Base-by-base conservation (phyloP, 2,888 invertebrate species). In the Orthosia gothica region DNA sequence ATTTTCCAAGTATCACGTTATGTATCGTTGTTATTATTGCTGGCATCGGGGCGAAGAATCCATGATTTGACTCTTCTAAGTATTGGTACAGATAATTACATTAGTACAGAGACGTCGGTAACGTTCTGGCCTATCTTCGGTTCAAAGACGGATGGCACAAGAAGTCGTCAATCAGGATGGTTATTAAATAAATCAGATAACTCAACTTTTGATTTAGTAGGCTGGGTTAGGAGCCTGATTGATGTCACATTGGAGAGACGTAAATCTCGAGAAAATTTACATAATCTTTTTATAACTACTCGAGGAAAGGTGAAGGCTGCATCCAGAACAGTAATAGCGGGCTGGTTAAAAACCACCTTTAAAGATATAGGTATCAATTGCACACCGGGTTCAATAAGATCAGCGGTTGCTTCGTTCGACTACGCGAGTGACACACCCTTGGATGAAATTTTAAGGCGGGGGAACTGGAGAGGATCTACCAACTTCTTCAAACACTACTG, bases 401-500 rank as follows among this genome's bases (percentile, higher is more conserved):
- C 64, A 16, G 76, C 73, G n/a, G 73, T 76, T 49, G 68, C 68
- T 0, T 76, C 72, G 5, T 72, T 72, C 15, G 67, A 72, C 4
- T 76, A 72, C 54, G 58, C 40, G 50, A 47, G 32, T 13, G 55
- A 74, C 12, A 61, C 65, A 2, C 74, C 74, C 45, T 55, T 75
- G n/a, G 70, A 75, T 59, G 76, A 72, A 0, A 68, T 76, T 52
- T 68, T 72, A 40, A 63, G 20, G n/a, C 63, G 54, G 3, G 68
- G 72, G 26, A 76, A 76, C n/a, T 76, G 76, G 68, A 68, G 68
- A 55, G 64, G 72, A 3, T 47, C 68, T 18, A 52, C 47, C 57
- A 73, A 73, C 40, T 76, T 76, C 59, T 72, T 76, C 20, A 72
- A 76, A 47, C 68, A 73, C 26, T 76, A 76, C 18, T 75, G 70